Conservation (phyloP, 2,797 vertebrate genomes). For the Diplodus puntazzo region DNA sequence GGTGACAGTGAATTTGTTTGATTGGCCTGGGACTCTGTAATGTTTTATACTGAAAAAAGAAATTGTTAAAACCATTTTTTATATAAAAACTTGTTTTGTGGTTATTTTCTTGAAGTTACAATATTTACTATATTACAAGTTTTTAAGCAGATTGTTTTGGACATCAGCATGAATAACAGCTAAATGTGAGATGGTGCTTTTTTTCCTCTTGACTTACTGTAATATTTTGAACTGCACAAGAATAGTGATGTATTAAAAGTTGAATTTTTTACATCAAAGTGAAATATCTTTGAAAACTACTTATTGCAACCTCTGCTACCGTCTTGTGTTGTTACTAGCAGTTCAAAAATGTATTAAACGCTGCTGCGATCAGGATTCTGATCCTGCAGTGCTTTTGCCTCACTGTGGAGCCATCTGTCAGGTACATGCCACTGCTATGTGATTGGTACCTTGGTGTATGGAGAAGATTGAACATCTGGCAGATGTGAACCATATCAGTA, state of each 20-base stretch:
- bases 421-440: not conserved
- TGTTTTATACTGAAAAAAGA: slow-evolving; percentile 97
- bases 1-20: slow-evolving; percentile 88
- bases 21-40: slow-evolving; percentile 90
- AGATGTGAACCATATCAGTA: slow-evolving; percentile 5
- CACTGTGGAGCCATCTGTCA: slow-evolving; percentile 31
- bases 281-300: slow-evolving; percentile 36
- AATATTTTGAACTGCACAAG: slow-evolving; percentile 71
- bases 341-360: slow-evolving; percentile 33
- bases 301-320: slow-evolving; percentile 47
- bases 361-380: slow-evolving; percentile 13
- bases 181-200: slow-evolving; percentile 70
- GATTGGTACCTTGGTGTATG: not conserved
- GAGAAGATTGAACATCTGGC: not conserved
- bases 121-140: slow-evolving; percentile 71
- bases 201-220: slow-evolving; percentile 62
- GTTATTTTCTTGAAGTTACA: slow-evolving; percentile 77
- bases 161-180: slow-evolving; percentile 41
- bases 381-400: slow-evolving; percentile 17
- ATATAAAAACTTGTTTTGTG: slow-evolving; percentile 88
- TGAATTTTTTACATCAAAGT: slow-evolving; percentile 59
- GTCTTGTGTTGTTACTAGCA: slow-evolving; percentile 53
- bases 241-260: slow-evolving; percentile 59
- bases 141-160: slow-evolving; percentile 60
- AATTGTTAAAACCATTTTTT: slow-evolving; percentile 95